Base-by-base conservation (phyloP, 2,113 vertebrate genomes). In the Cyprinus carpio region DNA sequence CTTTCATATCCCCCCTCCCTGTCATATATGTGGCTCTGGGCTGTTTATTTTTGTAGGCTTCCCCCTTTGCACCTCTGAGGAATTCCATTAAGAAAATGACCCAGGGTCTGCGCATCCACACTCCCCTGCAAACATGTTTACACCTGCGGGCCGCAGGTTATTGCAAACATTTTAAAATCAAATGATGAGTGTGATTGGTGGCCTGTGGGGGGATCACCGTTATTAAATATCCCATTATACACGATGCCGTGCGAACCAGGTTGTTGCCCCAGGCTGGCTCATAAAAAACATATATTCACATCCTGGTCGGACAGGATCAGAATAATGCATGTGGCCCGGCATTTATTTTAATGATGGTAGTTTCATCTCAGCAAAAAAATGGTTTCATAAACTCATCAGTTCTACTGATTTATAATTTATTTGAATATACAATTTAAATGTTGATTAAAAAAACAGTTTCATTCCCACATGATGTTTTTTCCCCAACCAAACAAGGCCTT, bases 81-180 rank as follows among this genome's bases (percentile, higher is more conserved):
- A 81, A 81, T 84, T 85, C 75, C 83, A 85, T 89, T 74, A 84
- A 74, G 65, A 75, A 80, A 87, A 89, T 86, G 72, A 67, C 58
- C 29, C 79, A 15, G 29, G 27, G 64, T 11, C 65, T 37, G 60
- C 56, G 25, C 37, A 56, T 86, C 76, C 23, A 15, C 54, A 72
- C 76, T 72, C 84, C 54, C 65, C 54, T 67, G 67, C 79, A 84
- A 82, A 77, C 75, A 72, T 82, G 74, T 86, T 86, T 80, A 72
- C 84, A 31, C 43, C 81, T 82, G 31, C 49, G 54, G 84, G 71
- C 87, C 60, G 54, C 20, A 31, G 78, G 58, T 87, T 87, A 86
- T 75, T 86, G 84, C 84, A 85, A 43, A 81, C 77, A 78, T 84
- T 87, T 85, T 85, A 62, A 85, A 84, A 85, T 60, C 37, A 81